Evolutionary conservation across 2,888 invertebrate species (phyloP).

Genomic region (Drosophila kanekoi): DNA sequence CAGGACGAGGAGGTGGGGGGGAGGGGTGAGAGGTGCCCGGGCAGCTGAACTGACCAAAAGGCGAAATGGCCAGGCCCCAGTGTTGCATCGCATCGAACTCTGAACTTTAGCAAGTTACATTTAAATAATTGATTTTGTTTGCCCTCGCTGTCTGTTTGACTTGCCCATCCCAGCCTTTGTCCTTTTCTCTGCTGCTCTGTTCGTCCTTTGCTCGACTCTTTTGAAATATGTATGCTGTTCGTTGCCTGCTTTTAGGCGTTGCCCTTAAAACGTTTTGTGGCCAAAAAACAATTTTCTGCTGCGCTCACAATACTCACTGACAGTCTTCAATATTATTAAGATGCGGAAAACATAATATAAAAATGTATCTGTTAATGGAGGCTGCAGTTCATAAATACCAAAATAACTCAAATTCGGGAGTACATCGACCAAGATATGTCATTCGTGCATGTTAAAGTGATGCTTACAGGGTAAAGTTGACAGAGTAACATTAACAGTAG

Average conservation of each 20-base stretch:
- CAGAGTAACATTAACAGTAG: neutral
- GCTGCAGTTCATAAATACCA: too few relatives aligned
- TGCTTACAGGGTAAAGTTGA: too few relatives aligned
- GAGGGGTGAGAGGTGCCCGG: neutral
- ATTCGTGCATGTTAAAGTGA: too few relatives aligned
- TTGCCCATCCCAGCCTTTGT: neutral
- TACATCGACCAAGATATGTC: too few relatives aligned
- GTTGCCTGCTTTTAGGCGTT: slow-evolving; percentile 54
- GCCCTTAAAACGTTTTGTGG: slow-evolving; percentile 24
- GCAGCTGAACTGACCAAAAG: slow-evolving; percentile 30
- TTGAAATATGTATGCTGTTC: slow-evolving; percentile 42
- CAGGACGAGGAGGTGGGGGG: too few relatives aligned
- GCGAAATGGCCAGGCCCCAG: slow-evolving; percentile 5
- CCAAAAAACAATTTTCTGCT: slow-evolving; percentile 17
- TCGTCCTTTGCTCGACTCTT: neutral
- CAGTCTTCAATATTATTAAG: neutral
- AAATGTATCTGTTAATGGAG: too few relatives aligned
- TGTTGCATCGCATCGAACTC: slow-evolving; percentile 52
- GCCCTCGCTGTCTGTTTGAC: neutral
- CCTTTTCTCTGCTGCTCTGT: neutral
- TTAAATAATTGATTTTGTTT: slow-evolving; percentile 74
- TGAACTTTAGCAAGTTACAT: slow-evolving; percentile 60
- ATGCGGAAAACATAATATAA: too few relatives aligned
- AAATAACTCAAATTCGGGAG: too few relatives aligned
- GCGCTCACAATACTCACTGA: neutral